Percentiles rank a stretch among this genome's conserved stretches.
These are phyloP conservation scores for Premnoplex brunnescens DNA, from an alignment of 2,797 vertebrate species.

Conservation along the genomic window DNA sequence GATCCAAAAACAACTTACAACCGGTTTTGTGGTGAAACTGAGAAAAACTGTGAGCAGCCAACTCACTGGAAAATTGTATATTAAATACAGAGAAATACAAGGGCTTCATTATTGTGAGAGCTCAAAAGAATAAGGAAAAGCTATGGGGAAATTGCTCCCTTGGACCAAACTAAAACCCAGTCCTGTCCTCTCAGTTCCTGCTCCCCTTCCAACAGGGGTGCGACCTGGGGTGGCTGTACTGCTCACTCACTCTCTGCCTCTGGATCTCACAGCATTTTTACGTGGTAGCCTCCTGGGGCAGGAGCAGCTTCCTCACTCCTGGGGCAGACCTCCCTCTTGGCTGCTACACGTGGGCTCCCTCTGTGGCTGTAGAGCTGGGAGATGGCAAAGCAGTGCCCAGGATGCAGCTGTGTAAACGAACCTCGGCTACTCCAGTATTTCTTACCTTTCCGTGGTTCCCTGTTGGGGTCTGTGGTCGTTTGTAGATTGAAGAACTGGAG, in stretches of 20 bases:
- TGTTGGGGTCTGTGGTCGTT: not conserved
- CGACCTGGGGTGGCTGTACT: not conserved
- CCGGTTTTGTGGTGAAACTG: slow-evolving; percentile 92
- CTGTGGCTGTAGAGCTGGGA: not conserved
- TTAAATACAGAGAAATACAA: slow-evolving; percentile 50
- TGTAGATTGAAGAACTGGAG: not conserved
- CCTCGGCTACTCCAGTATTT: not conserved
- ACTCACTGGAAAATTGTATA: slow-evolving; percentile 96
- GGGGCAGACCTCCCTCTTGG: not conserved
- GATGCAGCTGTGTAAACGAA: not conserved
- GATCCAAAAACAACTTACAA: slow-evolving; percentile 94
- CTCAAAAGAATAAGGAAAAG: not conserved
- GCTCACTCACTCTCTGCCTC: not conserved
- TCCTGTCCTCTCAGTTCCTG: not conserved
- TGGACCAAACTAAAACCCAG: not conserved
- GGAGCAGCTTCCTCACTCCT: not conserved
- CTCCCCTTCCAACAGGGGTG: not conserved
- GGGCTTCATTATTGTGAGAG: not conserved
- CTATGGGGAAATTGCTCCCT: not conserved
- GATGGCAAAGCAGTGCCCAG: accelerated
- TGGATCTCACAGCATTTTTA: not conserved
- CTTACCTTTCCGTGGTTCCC: not conserved
- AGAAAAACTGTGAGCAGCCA: slow-evolving; percentile 92
- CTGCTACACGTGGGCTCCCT: not conserved
- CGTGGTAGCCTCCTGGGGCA: not conserved